These are phyloP conservation scores for Eupithecia dodoneata DNA, from an alignment of 2,888 invertebrate species.

Conservation along the genomic window DNA sequence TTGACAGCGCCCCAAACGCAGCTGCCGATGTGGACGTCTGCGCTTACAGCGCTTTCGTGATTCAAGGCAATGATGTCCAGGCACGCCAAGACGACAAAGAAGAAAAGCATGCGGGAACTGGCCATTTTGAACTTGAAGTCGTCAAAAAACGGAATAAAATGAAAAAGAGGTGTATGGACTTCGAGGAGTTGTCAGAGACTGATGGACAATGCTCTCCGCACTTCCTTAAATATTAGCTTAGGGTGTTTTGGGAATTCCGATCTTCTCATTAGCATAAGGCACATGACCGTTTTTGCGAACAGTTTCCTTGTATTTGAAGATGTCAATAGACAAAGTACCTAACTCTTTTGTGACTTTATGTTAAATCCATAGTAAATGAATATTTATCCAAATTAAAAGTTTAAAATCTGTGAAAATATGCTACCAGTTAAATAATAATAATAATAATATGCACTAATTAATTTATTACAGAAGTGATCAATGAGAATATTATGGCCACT, in stretches of 20 bases:
- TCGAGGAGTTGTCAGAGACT: background rate
- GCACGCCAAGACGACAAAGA: slow-evolving; percentile 50
- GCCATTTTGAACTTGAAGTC: slow-evolving; percentile 2
- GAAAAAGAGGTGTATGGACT: background rate
- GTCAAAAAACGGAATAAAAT: background rate
- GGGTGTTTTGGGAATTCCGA: slow-evolving; percentile 5
- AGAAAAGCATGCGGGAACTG: slow-evolving; percentile 18
- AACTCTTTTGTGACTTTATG: background rate
- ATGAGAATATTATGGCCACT: too few species aligned
- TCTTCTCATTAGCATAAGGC: slow-evolving; percentile 1
- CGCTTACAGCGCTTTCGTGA: slow-evolving; percentile 44
- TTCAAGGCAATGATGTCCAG: slow-evolving; percentile 11
- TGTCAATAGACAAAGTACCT: background rate
- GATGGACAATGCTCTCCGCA: background rate
- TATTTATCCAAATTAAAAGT: too few species aligned
- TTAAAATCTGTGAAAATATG: too few species aligned
- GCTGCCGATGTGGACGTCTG: slow-evolving; percentile 50
- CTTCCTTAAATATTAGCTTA: slow-evolving; percentile 3
- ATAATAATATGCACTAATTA: too few species aligned
- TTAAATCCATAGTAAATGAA: background rate
- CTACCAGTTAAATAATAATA: too few species aligned
- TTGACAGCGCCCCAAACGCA: slow-evolving; percentile 54
- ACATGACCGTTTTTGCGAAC: slow-evolving; percentile 4
- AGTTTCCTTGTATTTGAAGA: slow-evolving; percentile 1
- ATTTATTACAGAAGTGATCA: too few species aligned